Percentiles rank a stretch among this genome's conserved stretches.
These are phyloP conservation scores for Tetranychus piercei DNA, from an alignment of 2,888 invertebrate genomes.

Conservation along the genomic window DNA sequence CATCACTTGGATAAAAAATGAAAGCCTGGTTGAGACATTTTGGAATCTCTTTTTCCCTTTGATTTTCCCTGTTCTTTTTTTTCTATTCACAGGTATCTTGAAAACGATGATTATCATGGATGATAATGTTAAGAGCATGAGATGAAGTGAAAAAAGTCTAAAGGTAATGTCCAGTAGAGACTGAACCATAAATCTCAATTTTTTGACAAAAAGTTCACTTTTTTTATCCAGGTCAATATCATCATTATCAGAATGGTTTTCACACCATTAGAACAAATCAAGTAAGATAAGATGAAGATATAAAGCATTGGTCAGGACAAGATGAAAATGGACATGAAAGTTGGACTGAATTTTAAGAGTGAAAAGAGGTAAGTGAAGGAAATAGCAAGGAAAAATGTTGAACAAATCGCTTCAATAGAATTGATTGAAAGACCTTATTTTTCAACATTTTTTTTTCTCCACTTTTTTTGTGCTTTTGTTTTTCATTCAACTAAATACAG, in stretches of 20 bases:
- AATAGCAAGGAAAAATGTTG: neutral
- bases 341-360: neutral
- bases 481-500: neutral
- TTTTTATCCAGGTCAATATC: neutral
- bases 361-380: neutral
- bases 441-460: no score
- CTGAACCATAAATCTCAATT: constrained; percentile 1
- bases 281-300: neutral
- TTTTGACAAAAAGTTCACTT: neutral
- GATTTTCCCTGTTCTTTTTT: neutral
- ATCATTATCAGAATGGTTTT: neutral
- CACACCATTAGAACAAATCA: neutral
- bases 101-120: neutral
- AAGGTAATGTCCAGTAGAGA: constrained; percentile 1
- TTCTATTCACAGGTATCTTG: neutral
- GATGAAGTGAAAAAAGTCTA: neutral
- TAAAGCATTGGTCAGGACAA: neutral
- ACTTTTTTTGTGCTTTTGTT: no score
- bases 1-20: neutral
- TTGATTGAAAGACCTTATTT: neutral
- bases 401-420: neutral
- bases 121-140: neutral
- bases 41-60: neutral
- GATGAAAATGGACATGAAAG: neutral
- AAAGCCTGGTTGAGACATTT: neutral